Percentiles rank a stretch among this genome's conserved stretches.
Conservation (phyloP, 2,888 invertebrate genomes). For the Saturnia pavonia region DNA sequence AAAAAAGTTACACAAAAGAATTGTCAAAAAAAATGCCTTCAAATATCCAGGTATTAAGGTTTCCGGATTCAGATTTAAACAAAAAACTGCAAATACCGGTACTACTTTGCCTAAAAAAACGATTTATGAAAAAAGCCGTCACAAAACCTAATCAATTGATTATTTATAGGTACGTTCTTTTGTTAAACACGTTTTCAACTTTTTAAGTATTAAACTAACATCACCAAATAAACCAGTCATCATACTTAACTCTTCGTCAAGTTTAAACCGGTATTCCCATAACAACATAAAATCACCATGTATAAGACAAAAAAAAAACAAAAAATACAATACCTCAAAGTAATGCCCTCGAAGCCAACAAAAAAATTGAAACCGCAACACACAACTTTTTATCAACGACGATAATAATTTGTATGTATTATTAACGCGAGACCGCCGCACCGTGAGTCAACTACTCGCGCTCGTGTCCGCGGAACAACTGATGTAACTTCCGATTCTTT, state of each 20-base stretch:
- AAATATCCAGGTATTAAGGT: background rate
- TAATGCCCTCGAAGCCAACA: background rate
- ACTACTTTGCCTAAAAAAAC: conserved; percentile 3
- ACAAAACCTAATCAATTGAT: background rate
- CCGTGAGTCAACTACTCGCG: background rate
- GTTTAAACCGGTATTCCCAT: background rate
- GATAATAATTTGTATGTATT: background rate
- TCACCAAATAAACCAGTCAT: background rate
- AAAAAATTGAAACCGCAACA: background rate
- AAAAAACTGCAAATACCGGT: background rate
- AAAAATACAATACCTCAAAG: background rate
- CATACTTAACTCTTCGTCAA: background rate
- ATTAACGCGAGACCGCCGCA: background rate
- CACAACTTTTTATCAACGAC: background rate
- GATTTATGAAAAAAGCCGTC: background rate
- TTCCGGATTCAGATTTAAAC: background rate
- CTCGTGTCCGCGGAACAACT: conserved; percentile 9
- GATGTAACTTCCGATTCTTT: conserved; percentile 29
- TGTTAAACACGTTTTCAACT: background rate
- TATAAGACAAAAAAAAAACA: background rate
- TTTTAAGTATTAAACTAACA: background rate
- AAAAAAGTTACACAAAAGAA: too few relatives aligned
- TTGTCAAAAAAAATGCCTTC: background rate
- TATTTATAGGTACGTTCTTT: background rate
- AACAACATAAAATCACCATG: background rate